Percentiles rank a stretch among this genome's conserved stretches.
Conservation (phyloP, 1,140 invertebrate genomes). For the Campoletis sonorensis region DNA sequence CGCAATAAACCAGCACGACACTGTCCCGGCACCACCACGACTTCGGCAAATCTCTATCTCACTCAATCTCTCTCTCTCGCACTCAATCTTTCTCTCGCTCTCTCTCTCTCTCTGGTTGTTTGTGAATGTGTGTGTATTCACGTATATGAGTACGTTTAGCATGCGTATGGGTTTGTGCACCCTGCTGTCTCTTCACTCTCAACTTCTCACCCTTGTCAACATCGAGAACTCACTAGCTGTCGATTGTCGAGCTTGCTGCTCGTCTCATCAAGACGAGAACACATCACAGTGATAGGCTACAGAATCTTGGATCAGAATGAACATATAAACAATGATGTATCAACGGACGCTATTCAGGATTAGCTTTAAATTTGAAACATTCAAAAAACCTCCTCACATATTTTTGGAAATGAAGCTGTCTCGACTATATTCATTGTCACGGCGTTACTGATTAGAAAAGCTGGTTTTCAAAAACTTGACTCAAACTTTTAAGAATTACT, state of each 20-base stretch:
- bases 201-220: neutral
- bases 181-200: slow-evolving; percentile 3
- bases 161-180: neutral
- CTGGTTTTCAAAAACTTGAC: too few species aligned
- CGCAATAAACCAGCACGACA: slow-evolving; percentile 46
- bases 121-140: neutral
- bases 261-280: neutral
- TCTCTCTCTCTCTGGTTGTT: neutral
- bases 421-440: neutral
- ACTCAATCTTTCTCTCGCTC: too few species aligned
- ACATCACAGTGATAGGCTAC: neutral
- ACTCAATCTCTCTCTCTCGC: neutral
- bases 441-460: too few species aligned
- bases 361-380: neutral
- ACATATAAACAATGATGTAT: neutral
- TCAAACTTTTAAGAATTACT: too few species aligned
- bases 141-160: neutral
- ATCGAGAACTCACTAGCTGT: slow-evolving; percentile 23
- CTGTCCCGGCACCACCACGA: slow-evolving; percentile 31
- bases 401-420: neutral
- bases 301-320: neutral
- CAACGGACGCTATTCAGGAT: neutral
- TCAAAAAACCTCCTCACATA: neutral
- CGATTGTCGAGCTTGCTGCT: slow-evolving; percentile 29
- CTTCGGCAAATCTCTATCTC: slow-evolving; percentile 19